Percentiles rank a stretch among this genome's conserved stretches.
phyloP scores from a whole-genome alignment of 2,113 vertebrate species.

The pig (Sus scrofa) region DNA sequence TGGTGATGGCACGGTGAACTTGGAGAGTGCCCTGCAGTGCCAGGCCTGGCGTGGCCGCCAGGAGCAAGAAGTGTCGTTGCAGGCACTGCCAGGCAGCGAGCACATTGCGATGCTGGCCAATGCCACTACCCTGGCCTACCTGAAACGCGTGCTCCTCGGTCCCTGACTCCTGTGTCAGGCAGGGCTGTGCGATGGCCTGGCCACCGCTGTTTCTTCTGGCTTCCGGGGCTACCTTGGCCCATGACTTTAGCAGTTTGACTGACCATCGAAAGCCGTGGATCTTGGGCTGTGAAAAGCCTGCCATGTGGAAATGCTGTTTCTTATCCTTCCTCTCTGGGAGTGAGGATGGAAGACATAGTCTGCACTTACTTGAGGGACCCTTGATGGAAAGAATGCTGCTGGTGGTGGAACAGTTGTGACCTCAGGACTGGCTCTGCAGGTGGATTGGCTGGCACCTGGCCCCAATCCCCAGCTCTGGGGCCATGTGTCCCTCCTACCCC shows the following conservation, averaged over 20 bases:
- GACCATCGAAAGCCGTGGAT: not conserved
- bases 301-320: not conserved
- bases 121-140: constrained; percentile 92
- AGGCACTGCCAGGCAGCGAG: constrained; percentile 93
- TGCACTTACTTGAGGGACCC: constrained; percentile 24
- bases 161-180: constrained; percentile 43
- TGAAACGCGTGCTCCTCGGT: constrained; percentile 92
- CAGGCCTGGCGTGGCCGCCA: constrained; percentile 90
- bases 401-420: not conserved
- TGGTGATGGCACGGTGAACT: constrained; percentile 97
- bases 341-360: constrained; percentile 39
- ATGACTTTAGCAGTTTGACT: not conserved
- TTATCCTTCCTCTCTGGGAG: constrained; percentile 34
- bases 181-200: not conserved
- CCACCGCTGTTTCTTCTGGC: not conserved
- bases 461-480: not conserved
- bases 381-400: constrained; percentile 52
- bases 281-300: constrained; percentile 6
- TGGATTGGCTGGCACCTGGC: constrained; percentile 11
- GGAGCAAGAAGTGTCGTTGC: constrained; percentile 89
- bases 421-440: constrained; percentile 31
- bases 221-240: not conserved
- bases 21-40: constrained; percentile 93
- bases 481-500: not conserved
- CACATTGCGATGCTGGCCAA: constrained; percentile 96